Evolutionary conservation across 2,113 vertebrate species (phyloP).

Genomic region (Psophia crepitans): DNA sequence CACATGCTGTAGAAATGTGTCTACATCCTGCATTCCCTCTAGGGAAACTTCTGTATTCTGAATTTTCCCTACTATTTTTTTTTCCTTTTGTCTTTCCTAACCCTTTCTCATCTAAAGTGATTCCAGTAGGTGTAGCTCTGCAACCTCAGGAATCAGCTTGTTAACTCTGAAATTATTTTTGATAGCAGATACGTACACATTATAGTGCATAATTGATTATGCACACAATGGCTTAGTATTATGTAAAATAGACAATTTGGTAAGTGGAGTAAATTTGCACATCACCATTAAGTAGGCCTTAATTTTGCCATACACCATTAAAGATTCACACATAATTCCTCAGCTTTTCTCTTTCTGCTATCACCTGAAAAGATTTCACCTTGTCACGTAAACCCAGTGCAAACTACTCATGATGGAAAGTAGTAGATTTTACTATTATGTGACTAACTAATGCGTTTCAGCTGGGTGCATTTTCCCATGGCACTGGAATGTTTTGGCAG

Average conservation of each 20-base stretch:
- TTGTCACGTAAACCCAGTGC: not conserved
- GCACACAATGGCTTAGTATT: not conserved
- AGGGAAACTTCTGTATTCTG: constrained; percentile 8
- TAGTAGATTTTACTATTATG: constrained; percentile 4
- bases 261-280: not conserved
- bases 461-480: constrained; percentile 30
- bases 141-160: not conserved
- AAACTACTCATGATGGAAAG: not conserved
- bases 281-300: not conserved
- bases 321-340: not conserved
- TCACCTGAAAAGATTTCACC: constrained; percentile 36
- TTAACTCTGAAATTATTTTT: constrained; percentile 17
- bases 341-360: not conserved
- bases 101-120: not conserved
- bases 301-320: not conserved
- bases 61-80: not conserved
- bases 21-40: constrained; percentile 2
- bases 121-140: not conserved
- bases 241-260: not conserved
- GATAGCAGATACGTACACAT: not conserved
- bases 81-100: not conserved
- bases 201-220: not conserved
- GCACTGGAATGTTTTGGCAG: constrained; percentile 19
- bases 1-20: constrained; percentile 20
- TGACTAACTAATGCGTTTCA: constrained; percentile 35